These are phyloP conservation scores for Spizaetus ornatus DNA, from an alignment of 2,113 vertebrate genomes.

Conservation along the genomic window DNA sequence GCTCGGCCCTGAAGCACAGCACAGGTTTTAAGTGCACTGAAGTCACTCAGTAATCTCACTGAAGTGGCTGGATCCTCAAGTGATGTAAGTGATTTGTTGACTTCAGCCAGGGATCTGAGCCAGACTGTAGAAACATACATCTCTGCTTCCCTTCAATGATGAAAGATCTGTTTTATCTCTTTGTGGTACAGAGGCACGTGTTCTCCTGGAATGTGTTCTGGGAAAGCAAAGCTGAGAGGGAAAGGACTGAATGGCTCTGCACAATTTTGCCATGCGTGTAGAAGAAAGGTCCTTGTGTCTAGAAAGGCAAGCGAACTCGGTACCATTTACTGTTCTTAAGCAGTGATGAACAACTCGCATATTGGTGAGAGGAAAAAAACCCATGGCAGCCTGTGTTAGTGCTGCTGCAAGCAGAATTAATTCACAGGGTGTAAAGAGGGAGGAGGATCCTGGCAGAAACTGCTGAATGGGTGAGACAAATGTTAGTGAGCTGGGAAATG, in stretches of 20 bases:
- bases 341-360: not conserved
- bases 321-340: not conserved
- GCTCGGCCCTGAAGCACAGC: accelerated
- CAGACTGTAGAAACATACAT: not conserved
- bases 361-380: not conserved
- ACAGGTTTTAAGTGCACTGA: not conserved
- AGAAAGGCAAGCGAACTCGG: not conserved
- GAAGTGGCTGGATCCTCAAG: not conserved
- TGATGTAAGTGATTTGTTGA: not conserved
- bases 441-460: slow-evolving; percentile 39
- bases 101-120: slow-evolving; percentile 9
- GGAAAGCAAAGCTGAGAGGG: not conserved
- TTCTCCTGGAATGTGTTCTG: not conserved
- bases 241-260: not conserved
- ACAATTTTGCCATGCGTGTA: not conserved
- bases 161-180: slow-evolving; percentile 23
- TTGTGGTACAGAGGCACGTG: not conserved
- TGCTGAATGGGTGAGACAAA: slow-evolving; percentile 50
- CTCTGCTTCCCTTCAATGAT: not conserved
- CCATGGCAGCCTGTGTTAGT: not conserved
- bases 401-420: slow-evolving; percentile 59
- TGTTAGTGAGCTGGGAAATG: not conserved
- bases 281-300: not conserved
- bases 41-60: not conserved
- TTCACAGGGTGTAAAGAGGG: slow-evolving; percentile 23